Evolutionary conservation across 92 coral and sea anemone genomes (phyloP).

Genomic region (Palythoa heliodiscus): DNA sequence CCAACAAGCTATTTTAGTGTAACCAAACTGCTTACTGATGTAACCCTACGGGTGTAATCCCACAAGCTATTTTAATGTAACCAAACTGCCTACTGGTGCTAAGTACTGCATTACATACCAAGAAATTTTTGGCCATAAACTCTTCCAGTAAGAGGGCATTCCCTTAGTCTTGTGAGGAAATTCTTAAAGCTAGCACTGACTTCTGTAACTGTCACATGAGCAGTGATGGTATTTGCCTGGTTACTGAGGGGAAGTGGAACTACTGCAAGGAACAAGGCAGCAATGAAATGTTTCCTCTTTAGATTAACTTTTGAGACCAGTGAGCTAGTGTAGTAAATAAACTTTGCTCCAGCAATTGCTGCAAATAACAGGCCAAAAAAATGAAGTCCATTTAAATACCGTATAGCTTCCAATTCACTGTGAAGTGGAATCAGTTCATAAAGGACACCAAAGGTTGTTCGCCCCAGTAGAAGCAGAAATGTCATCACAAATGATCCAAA

Average conservation of each 20-base stretch:
- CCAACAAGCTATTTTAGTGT: no score
- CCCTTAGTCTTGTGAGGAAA: constrained; percentile 36
- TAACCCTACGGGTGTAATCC: no score
- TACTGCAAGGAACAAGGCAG: constrained; percentile 41
- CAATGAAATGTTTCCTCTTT: constrained; percentile 26
- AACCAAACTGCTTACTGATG: no score
- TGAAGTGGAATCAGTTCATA: constrained; percentile 76
- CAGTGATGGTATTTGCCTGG: constrained; percentile 42
- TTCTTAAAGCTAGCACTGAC: constrained; percentile 25
- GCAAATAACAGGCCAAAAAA: constrained; percentile 65
- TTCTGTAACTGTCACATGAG: constrained; percentile 60
- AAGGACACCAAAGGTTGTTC: constrained; percentile 48
- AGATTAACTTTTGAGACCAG: constrained; percentile 34
- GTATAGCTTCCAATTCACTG: constrained; percentile 64
- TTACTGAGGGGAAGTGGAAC: constrained; percentile 59
- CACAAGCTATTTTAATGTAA: no score
- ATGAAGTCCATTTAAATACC: constrained; percentile 73
- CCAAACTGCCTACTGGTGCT: neutral
- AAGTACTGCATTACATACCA: constrained; percentile 52
- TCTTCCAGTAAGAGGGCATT: constrained; percentile 60
- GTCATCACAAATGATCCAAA: no score
- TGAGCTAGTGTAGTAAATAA: constrained; percentile 47
- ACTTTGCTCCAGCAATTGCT: constrained; percentile 48
- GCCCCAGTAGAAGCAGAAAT: no score
- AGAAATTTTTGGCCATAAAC: constrained; percentile 58